Conservation (phyloP, 2,888 invertebrate species). For the Pardosa pseudoannulata region DNA sequence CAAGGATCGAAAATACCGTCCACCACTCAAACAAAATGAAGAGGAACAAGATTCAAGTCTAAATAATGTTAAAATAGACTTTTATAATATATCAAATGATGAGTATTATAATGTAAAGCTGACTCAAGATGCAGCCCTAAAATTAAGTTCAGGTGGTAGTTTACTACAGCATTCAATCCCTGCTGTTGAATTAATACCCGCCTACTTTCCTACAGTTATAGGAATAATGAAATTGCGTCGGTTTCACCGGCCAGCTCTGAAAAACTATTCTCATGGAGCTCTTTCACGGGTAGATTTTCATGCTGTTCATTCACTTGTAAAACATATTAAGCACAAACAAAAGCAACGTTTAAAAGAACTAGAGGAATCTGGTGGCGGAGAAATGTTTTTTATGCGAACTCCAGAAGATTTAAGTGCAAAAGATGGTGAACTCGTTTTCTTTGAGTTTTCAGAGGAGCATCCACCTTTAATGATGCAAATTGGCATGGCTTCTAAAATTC, state of each 20-base stretch:
- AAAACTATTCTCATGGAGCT: constrained; percentile 89
- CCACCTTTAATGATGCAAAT: constrained; percentile 97
- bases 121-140: constrained; percentile 80
- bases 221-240: constrained; percentile 88
- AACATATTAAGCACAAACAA: constrained; percentile 93
- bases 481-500: constrained; percentile 99
- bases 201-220: constrained; percentile 97
- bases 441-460: constrained; percentile 98
- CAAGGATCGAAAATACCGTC: constrained; percentile 78
- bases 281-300: constrained; percentile 86
- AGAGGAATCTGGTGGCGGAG: constrained; percentile 96
- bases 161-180: constrained; percentile 92
- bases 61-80: constrained; percentile 83
- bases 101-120: constrained; percentile 95
- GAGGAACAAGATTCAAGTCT: constrained; percentile 92
- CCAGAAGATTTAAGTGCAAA: constrained; percentile 94
- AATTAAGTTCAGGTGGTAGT: constrained; percentile 81
- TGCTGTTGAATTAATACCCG: constrained; percentile 93
- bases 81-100: constrained; percentile 98
- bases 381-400: constrained; percentile 99
- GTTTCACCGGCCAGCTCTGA: constrained; percentile 94
- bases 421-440: constrained; percentile 89
- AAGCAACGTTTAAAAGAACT: constrained; percentile 89
- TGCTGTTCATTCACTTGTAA: constrained; percentile 88
- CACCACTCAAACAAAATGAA: constrained; percentile 94